Evolutionary conservation across 2,888 invertebrate species (phyloP).

Genomic region (Diadegma fenestrale): DNA sequence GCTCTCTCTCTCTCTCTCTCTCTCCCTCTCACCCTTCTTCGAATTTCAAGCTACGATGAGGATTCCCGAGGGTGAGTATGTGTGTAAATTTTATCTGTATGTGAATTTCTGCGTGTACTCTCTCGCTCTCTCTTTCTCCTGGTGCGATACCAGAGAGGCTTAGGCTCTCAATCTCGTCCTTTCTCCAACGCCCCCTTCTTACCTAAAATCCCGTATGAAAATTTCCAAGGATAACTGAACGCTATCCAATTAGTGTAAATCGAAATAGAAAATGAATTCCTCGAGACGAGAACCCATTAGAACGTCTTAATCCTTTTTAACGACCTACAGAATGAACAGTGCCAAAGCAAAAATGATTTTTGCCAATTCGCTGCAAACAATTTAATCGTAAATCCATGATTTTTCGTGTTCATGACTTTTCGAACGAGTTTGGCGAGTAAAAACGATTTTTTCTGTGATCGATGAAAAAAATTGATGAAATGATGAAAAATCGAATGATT

Average conservation of each 20-base stretch:
- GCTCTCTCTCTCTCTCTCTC: slow-evolving; percentile 41
- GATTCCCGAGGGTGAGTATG: neutral
- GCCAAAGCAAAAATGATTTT: neutral
- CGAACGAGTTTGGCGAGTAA: no score
- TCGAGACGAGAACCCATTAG: neutral
- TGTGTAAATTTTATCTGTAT: slow-evolving; percentile 14
- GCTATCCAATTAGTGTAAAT: slow-evolving; percentile 31
- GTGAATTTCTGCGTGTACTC: slow-evolving; percentile 18
- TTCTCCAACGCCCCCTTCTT: slow-evolving; percentile 25
- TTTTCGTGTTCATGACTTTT: no score
- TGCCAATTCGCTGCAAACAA: no score
- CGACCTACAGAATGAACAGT: no score
- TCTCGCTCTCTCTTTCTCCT: neutral
- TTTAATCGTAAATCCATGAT: no score
- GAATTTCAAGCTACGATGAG: slow-evolving; percentile 26
- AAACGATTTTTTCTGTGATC: no score
- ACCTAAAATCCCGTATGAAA: slow-evolving; percentile 20
- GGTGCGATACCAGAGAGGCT: slow-evolving; percentile 22
- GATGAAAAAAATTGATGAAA: no score
- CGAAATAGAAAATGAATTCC: neutral
- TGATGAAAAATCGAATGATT: neutral
- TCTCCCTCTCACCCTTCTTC: slow-evolving; percentile 18
- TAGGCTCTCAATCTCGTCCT: slow-evolving; percentile 47
- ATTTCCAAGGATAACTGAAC: slow-evolving; percentile 29
- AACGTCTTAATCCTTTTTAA: neutral